These are phyloP conservation scores for Halcyon chelicuti DNA, from an alignment of 2,797 vertebrate genomes.

Conservation along the genomic window DNA sequence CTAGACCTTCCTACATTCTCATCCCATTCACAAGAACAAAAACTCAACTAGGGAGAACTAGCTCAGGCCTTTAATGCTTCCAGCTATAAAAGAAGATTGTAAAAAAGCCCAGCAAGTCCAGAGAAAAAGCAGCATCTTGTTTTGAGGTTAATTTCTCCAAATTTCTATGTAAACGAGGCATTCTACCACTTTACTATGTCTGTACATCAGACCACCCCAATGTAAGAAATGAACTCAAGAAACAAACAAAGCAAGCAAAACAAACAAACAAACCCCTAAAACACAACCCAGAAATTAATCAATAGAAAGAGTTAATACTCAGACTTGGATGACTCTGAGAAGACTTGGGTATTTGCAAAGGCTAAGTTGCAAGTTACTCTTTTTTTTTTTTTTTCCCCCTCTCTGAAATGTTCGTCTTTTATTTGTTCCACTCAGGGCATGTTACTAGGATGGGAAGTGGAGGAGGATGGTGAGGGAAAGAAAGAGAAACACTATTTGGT, in stretches of 20 bases:
- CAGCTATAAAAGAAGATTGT: neutral
- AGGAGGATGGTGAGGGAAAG: neutral
- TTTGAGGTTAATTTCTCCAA: neutral
- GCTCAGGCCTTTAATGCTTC: neutral
- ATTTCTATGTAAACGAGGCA: neutral
- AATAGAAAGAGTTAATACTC: neutral
- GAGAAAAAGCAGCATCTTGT: neutral
- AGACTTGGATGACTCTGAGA: neutral
- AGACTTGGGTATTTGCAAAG: neutral
- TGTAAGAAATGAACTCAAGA: fast-evolving
- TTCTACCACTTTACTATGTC: neutral
- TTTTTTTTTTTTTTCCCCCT: neutral
- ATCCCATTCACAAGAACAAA: neutral
- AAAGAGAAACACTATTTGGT: neutral
- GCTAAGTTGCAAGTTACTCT: neutral
- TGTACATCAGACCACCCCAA: neutral
- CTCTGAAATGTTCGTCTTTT: neutral
- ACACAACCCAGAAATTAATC: neutral
- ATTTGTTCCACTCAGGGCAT: neutral
- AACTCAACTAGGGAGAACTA: neutral
- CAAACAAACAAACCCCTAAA: too few species aligned
- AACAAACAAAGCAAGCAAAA: too few species aligned
- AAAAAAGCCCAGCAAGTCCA: neutral
- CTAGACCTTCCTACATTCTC: neutral
- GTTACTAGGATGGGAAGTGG: neutral